phyloP scores from a whole-genome alignment of 2,113 vertebrate species.

The Chionis minor region DNA sequence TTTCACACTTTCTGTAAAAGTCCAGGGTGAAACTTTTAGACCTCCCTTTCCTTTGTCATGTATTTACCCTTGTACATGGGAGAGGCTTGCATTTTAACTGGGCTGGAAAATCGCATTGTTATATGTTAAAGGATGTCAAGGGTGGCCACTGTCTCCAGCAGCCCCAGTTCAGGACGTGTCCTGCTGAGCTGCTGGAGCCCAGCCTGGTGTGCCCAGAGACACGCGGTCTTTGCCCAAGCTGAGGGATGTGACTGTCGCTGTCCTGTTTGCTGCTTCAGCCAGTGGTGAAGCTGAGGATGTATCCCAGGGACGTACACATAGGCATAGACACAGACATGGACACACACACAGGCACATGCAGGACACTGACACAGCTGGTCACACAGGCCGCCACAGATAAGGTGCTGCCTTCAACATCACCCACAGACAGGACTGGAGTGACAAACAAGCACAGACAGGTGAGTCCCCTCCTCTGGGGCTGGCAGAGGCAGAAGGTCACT shows the following conservation, averaged over 20 bases:
- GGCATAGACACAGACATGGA: fast-evolving
- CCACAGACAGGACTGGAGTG: neutral
- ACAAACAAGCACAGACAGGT: neutral
- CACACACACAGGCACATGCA: fast-evolving
- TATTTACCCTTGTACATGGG: neutral
- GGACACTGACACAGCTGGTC: neutral
- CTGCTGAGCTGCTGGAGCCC: neutral
- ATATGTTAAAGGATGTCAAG: neutral
- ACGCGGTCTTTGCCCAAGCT: neutral
- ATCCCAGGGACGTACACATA: fast-evolving
- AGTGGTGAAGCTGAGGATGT: neutral
- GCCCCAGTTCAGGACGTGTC: neutral
- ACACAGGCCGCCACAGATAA: neutral
- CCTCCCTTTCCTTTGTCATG: neutral
- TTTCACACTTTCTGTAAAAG: neutral
- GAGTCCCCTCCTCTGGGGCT: neutral
- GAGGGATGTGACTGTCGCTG: fast-evolving
- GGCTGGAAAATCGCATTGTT: neutral
- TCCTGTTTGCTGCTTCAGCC: neutral
- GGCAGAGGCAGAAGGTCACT: neutral
- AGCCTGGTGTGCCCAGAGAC: fast-evolving
- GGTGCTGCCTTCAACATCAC: fast-evolving
- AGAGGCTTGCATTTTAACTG: neutral
- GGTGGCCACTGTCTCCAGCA: neutral
- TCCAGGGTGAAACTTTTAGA: neutral